Base-by-base conservation (phyloP, 2,888 invertebrate species). In the Drosophila peninsularis region DNA sequence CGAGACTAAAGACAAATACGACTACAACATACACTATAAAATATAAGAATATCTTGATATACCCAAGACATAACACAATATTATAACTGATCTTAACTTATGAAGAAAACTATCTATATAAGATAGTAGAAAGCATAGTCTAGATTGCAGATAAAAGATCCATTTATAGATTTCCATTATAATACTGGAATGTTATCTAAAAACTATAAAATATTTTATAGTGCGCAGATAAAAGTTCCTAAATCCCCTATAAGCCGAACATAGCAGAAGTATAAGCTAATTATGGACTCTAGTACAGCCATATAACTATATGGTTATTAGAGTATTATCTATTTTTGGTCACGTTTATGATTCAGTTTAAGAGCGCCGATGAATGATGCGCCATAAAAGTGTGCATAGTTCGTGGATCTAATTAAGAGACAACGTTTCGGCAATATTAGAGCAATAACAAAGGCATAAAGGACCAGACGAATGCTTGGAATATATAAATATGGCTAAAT, bases 21-120 rank as follows among this genome's bases (percentile, higher is more conserved):
- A 64, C 56, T 64, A 5, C 7, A 3, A 17, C 30, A 63, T 71
- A 60, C 62, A 63, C 68, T 82, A 39, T 32, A 13, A 53, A 30
- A 30, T n/a, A 13, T 39, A 17, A n/a, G n/a, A 52, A 21, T 27
- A 36, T 14, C 1, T 14, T 36, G 6, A 36, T 14, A 24, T 37
- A 36, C 10, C 17, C 36, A n/a, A 9, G 24, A n/a, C 3, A 44
- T 24, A 24, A 24, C 24, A 24, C n/a, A n/a, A n/a, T 30, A 6
- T 11, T 5, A 42, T 21, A 42, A 6, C 11, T 42, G 41, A 45
- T n/a, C n/a, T 27, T 5, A 1, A 0, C 45, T 5, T n/a, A 17
- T n/a, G 0, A 14, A 0, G 9, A 3, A 14, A 14, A 24, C 14
- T 1, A 21, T 13, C 0, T 24, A 24, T 9, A 24, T n/a, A 9